These are phyloP conservation scores for Ericerus pela DNA, from an alignment of 1,140 invertebrate genomes.

Conservation along the genomic window DNA sequence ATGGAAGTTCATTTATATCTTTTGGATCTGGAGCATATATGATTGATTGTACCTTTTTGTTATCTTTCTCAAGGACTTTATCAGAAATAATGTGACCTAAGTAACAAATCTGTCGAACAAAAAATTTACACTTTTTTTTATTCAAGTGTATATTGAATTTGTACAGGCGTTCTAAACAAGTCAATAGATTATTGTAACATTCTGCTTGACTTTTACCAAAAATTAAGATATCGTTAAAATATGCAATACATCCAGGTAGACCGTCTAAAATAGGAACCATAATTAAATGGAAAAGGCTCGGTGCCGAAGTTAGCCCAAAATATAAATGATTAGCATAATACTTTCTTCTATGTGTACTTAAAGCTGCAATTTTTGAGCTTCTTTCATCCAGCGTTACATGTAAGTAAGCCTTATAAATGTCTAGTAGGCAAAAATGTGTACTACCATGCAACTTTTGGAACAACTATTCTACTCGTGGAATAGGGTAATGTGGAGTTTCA, in stretches of 20 bases:
- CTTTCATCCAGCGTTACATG: slow-evolving; percentile 23
- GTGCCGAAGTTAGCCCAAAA: slow-evolving; percentile 34
- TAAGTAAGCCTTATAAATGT: slow-evolving; percentile 23
- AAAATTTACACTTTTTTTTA: slow-evolving; percentile 16
- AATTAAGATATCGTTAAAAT: slow-evolving; percentile 26
- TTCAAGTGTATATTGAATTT: slow-evolving; percentile 16
- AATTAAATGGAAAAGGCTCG: slow-evolving; percentile 34
- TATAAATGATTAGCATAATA: slow-evolving; percentile 29
- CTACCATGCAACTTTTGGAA: slow-evolving; percentile 16
- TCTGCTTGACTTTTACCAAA: slow-evolving; percentile 15
- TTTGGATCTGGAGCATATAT: slow-evolving; percentile 25
- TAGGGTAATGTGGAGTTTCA: slow-evolving; percentile 7
- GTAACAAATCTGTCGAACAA: slow-evolving; percentile 13
- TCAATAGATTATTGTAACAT: neutral
- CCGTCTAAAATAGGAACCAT: slow-evolving; percentile 31
- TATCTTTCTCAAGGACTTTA: slow-evolving; percentile 27
- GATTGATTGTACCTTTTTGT: slow-evolving; percentile 30
- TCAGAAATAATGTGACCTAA: slow-evolving; percentile 23
- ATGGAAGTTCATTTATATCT: slow-evolving; percentile 21
- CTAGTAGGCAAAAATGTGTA: slow-evolving; percentile 20
- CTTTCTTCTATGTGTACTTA: slow-evolving; percentile 25
- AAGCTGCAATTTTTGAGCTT: slow-evolving; percentile 24
- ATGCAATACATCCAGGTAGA: slow-evolving; percentile 22
- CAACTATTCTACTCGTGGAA: slow-evolving; percentile 16
- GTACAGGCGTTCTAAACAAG: neutral